Evolutionary conservation across 2,797 vertebrate genomes (phyloP).

Genomic region (Hoplostethus mediterraneus): DNA sequence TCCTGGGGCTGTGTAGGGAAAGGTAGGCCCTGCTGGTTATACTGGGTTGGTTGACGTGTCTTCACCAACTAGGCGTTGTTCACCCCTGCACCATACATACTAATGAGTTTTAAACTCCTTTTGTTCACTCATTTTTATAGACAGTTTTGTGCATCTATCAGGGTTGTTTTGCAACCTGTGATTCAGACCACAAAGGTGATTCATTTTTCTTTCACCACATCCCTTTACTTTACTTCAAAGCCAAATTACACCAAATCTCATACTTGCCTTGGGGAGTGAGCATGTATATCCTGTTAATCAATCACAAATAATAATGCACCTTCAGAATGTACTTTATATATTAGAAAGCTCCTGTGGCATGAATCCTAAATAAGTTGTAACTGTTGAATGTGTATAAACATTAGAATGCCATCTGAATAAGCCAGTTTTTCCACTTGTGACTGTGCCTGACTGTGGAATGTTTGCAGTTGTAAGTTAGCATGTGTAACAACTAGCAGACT

Average conservation of each 20-base stretch:
- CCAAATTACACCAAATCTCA: slow-evolving; percentile 21
- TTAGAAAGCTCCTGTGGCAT: background rate
- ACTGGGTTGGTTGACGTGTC: slow-evolving; percentile 55
- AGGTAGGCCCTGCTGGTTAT: slow-evolving; percentile 71
- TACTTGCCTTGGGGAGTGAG: slow-evolving; percentile 11
- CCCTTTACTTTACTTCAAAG: slow-evolving; percentile 9
- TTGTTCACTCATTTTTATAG: slow-evolving; percentile 10
- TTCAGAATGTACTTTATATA: slow-evolving; percentile 2
- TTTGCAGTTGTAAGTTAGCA: background rate
- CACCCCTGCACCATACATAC: slow-evolving; percentile 7
- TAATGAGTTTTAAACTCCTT: background rate
- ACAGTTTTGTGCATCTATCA: slow-evolving; percentile 2
- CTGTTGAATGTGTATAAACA: background rate
- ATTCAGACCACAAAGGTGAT: background rate
- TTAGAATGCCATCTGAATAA: background rate
- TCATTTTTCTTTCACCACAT: background rate
- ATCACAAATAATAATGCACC: slow-evolving; percentile 18
- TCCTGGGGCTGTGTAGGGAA: slow-evolving; percentile 67
- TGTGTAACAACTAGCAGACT: slow-evolving; percentile 3
- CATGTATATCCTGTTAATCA: slow-evolving; percentile 30
- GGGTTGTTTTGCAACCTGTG: slow-evolving; percentile 9
- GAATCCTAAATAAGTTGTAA: background rate
- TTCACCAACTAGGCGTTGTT: slow-evolving; percentile 37
- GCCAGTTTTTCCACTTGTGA: background rate
- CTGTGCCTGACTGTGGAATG: background rate